phyloP scores from a whole-genome alignment of 2,113 vertebrate species.

The Neogale vison region DNA sequence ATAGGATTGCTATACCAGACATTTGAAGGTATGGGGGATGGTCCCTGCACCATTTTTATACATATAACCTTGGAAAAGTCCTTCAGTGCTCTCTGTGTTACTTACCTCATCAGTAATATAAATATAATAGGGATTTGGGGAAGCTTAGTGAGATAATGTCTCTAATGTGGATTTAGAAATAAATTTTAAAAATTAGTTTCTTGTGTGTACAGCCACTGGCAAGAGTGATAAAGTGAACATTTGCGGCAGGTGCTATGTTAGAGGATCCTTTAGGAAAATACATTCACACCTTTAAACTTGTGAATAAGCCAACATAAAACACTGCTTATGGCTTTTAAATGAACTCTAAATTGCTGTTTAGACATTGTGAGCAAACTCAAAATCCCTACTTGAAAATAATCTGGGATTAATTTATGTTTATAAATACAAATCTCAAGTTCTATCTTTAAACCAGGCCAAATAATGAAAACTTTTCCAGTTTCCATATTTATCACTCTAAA shows the following conservation, averaged over 20 bases:
- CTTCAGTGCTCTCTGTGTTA: slow-evolving; percentile 58
- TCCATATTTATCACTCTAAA: background rate
- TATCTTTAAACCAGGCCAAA: slow-evolving; percentile 15
- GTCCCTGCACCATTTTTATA: slow-evolving; percentile 40
- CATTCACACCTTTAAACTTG: slow-evolving; percentile 56
- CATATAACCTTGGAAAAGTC: slow-evolving; percentile 70
- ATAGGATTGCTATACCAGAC: slow-evolving; percentile 50
- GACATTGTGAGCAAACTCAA: slow-evolving; percentile 64
- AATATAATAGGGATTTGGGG: slow-evolving; percentile 76
- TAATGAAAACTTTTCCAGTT: slow-evolving; percentile 16
- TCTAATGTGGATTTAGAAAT: slow-evolving; percentile 76
- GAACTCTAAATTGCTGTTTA: slow-evolving; percentile 60
- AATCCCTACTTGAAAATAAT: slow-evolving; percentile 39
- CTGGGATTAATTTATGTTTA: slow-evolving; percentile 58
- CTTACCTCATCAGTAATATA: slow-evolving; percentile 74
- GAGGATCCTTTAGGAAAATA: slow-evolving; percentile 60
- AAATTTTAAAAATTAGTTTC: slow-evolving; percentile 78
- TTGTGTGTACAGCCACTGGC: slow-evolving; percentile 59
- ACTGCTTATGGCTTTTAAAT: slow-evolving; percentile 54
- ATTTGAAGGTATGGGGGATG: background rate
- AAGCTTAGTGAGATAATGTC: slow-evolving; percentile 79
- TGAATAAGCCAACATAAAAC: slow-evolving; percentile 56
- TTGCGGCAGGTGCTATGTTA: slow-evolving; percentile 57
- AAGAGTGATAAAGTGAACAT: slow-evolving; percentile 69
- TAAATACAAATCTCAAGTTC: slow-evolving; percentile 29